Evolutionary conservation across 2,888 invertebrate species (phyloP).

Genomic region (Aleiodes alternator): DNA sequence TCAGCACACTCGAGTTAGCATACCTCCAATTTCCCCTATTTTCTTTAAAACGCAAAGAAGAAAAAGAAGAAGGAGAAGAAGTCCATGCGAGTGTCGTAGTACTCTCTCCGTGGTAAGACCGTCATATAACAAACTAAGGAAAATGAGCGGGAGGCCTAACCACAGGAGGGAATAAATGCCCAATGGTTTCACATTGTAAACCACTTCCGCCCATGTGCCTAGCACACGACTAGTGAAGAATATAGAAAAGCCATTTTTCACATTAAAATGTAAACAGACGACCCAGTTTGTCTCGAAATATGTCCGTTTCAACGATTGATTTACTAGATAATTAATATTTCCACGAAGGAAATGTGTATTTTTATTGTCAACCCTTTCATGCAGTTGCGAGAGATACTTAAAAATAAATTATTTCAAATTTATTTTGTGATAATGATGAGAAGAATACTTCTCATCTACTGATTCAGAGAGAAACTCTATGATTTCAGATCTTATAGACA

Average conservation of each 20-base stretch:
- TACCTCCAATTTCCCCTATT: conserved; percentile 45
- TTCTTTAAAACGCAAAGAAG: conserved; percentile 48
- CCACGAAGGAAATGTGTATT: conserved; percentile 16
- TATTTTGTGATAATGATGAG: neutral
- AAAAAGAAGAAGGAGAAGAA: conserved; percentile 29
- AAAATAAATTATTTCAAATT: neutral
- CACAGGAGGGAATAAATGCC: conserved; percentile 36
- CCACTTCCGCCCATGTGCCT: conserved; percentile 64
- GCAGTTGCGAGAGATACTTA: conserved; percentile 3
- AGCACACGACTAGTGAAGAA: conserved; percentile 56
- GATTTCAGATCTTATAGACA: too few relatives aligned
- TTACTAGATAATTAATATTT: conserved; percentile 28
- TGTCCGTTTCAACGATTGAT: conserved; percentile 15
- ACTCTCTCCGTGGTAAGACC: conserved; percentile 47
- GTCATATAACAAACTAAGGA: conserved; percentile 47
- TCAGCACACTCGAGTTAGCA: conserved; percentile 44
- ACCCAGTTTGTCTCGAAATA: conserved; percentile 33
- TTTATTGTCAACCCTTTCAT: neutral
- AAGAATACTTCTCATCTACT: too few relatives aligned
- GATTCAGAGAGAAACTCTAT: too few relatives aligned
- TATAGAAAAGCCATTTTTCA: conserved; percentile 59
- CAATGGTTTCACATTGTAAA: conserved; percentile 49
- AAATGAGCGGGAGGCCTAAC: conserved; percentile 49
- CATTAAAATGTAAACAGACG: conserved; percentile 56
- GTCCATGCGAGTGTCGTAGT: conserved; percentile 8